Conservation (phyloP, 2,113 vertebrate species). For the Halichoeres trimaculatus region DNA sequence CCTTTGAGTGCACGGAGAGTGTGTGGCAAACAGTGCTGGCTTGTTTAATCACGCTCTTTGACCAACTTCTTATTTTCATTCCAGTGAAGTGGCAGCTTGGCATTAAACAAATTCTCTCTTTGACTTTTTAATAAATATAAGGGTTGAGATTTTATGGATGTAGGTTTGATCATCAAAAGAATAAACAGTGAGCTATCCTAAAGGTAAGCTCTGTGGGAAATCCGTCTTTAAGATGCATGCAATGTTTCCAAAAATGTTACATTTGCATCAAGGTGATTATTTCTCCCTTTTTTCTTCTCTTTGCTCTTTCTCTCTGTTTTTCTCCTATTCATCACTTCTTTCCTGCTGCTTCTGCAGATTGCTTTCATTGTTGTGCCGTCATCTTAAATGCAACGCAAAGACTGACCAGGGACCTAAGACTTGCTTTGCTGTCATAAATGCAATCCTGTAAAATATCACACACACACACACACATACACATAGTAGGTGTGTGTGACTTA, state of each 20-base stretch:
- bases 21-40: constrained; percentile 14
- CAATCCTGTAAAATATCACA: constrained; percentile 9
- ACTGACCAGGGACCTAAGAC: constrained; percentile 56
- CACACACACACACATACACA: neutral
- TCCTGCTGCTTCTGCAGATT: constrained; percentile 57
- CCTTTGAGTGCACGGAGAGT: constrained; percentile 5
- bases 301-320: constrained; percentile 22
- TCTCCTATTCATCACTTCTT: constrained; percentile 42
- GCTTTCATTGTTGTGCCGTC: constrained; percentile 39
- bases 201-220: neutral
- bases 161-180: constrained; percentile 14
- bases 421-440: constrained; percentile 56
- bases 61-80: constrained; percentile 27
- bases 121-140: constrained; percentile 27
- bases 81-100: neutral
- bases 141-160: constrained; percentile 20
- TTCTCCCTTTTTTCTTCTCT: neutral
- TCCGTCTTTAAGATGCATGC: neutral
- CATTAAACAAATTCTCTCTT: constrained; percentile 27
- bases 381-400: constrained; percentile 56
- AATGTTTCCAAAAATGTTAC: neutral
- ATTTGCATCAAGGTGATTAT: too few species aligned
- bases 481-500: constrained; percentile 15
- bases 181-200: neutral
- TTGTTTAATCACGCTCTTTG: constrained; percentile 29